Evolutionary conservation across 2,113 vertebrate genomes (phyloP), one percentile per base, ranked within the genome.

Genomic region (Catagonus wagneri): DNA sequence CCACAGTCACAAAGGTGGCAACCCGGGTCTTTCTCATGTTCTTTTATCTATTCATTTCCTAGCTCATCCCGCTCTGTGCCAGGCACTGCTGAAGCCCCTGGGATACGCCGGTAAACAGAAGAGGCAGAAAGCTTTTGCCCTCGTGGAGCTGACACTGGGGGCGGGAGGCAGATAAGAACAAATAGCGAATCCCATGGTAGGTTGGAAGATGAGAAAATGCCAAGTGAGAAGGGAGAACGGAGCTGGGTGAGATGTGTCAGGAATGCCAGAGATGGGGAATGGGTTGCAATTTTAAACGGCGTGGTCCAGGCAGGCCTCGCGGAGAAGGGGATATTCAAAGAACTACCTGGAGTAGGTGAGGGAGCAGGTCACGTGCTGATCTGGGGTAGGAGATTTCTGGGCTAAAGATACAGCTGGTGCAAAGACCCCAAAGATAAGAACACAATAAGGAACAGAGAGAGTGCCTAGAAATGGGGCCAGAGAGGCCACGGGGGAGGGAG

Each of bases 301-400:
- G 34, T 34, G 58, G 29, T 50, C 29, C 54, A 44, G 60, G 63
- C 2, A 14, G 54, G 39, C 15, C 63, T 63, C 72, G 2, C 3
- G 32, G 54, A 61, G 52, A 84, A 60, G 8, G 52, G 50, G 10
- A 7, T 34, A 8, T 19, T 29, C 17, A 7, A 61, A n/a, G 66
- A 52, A 34, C 29, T 0, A 4, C 4, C 50, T 68, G 68, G 16
- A 44, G 22, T 1, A 58, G 52, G 27, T 12, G 32, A 52, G 69
- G 71, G 25, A 39, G 63, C 32, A 4, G 0, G n/a, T 50, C 1
- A 0, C 0, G 7, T 3, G 7, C 19, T 22, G 22, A 29, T 32
- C 25, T 61, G 54, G 61, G 52, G 10, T n/a, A 6, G 76, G 32
- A 39, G 71, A 15, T 25, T 69, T 84, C 29, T 12, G 16, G 32